Conservation (phyloP, 2,113 vertebrate species). For the Entomyzon cyanotis region DNA sequence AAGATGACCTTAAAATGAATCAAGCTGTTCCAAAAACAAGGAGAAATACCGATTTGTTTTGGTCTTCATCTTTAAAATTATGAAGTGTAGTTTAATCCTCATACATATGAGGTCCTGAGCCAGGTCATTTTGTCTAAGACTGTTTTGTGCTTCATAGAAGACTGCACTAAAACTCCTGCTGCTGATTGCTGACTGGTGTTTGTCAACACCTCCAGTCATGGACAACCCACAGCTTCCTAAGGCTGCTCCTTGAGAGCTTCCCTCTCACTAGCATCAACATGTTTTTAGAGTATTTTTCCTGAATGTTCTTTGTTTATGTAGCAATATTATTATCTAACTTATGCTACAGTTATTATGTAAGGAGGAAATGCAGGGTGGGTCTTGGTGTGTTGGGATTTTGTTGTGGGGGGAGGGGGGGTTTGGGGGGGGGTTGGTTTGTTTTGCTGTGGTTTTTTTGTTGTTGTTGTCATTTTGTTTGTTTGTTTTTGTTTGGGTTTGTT, state of each 20-base stretch:
- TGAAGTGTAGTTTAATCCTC: not conserved
- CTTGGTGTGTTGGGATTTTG: not conserved
- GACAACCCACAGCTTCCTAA: not conserved
- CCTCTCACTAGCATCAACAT: not conserved
- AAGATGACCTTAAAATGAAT: not conserved
- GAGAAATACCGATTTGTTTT: not conserved
- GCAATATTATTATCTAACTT: not conserved
- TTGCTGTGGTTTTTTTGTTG: too few species aligned
- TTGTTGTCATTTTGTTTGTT: too few species aligned
- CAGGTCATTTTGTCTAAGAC: not conserved
- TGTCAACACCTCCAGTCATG: not conserved
- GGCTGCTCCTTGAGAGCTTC: not conserved
- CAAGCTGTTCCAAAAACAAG: not conserved
- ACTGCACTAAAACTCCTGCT: not conserved
- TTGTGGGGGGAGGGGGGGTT: too few species aligned
- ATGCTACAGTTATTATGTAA: not conserved
- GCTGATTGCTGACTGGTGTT: not conserved
- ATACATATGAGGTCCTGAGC: not conserved
- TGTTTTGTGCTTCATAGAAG: not conserved
- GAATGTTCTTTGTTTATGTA: not conserved
- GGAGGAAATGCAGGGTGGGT: not conserved
- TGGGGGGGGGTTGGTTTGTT: too few species aligned
- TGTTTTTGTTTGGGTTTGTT: too few species aligned
- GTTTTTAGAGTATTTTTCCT: not conserved
- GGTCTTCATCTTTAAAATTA: not conserved